A percentile compares a stretch with the other conserved stretches of the same genome.
Conservation (phyloP, 2,797 vertebrate species). For the Okamejei kenojei region DNA sequence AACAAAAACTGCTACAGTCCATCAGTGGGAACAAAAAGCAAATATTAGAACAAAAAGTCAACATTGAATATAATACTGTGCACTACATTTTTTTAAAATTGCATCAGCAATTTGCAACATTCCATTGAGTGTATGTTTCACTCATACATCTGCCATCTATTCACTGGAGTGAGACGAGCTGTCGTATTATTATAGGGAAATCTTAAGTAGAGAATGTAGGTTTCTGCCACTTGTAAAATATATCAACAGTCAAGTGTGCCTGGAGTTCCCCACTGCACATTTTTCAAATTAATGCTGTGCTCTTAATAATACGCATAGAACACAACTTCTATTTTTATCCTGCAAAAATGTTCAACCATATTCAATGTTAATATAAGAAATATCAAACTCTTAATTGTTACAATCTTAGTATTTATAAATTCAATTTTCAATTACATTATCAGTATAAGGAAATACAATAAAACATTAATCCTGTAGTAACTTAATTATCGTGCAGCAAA, state of each 20-base stretch:
- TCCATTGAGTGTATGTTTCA: background rate
- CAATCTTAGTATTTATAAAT: background rate
- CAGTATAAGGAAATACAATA: background rate
- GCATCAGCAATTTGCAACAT: background rate
- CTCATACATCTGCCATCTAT: background rate
- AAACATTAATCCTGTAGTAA: background rate
- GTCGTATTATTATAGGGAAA: background rate
- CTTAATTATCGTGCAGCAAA: background rate
- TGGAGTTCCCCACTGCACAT: too few relatives aligned
- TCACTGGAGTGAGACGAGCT: background rate
- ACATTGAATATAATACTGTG: background rate
- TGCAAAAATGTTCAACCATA: too few relatives aligned
- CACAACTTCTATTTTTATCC: background rate
- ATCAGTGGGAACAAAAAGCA: background rate
- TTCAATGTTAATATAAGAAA: background rate
- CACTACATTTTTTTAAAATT: background rate
- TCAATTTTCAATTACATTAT: background rate
- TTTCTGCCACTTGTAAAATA: background rate
- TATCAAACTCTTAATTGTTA: background rate
- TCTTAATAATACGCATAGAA: background rate
- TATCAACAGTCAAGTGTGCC: background rate
- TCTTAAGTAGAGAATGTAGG: background rate
- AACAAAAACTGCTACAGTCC: background rate
- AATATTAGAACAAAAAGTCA: background rate
- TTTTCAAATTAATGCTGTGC: background rate